phyloP scores from a whole-genome alignment of 2,888 invertebrate genomes.

The Drosophila merina region DNA sequence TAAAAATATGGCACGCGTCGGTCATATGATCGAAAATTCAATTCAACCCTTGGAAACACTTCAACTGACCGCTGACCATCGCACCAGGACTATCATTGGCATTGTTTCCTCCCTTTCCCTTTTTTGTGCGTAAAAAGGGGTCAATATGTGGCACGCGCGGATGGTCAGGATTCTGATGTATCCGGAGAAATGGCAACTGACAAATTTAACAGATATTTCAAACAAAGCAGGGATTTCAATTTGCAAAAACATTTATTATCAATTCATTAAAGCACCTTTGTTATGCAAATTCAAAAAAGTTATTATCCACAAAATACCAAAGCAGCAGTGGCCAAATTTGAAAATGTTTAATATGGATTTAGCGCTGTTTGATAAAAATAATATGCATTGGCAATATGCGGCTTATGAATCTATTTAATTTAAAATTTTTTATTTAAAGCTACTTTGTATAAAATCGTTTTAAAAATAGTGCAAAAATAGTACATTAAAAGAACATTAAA shows the following conservation, averaged over 20 bases:
- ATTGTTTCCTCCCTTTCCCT: slow-evolving; percentile 35
- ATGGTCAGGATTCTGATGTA: slow-evolving; percentile 25
- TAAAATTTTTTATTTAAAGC: too few relatives aligned
- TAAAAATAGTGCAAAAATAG: too few relatives aligned
- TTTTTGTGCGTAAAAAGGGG: slow-evolving; percentile 20
- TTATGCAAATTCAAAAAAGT: slow-evolving; percentile 50
- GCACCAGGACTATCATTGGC: slow-evolving; percentile 20
- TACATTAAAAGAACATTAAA: too few relatives aligned
- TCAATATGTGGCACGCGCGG: slow-evolving; percentile 44
- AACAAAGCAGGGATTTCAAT: slow-evolving; percentile 25
- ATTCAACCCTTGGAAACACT: slow-evolving; percentile 43
- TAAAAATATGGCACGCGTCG: slow-evolving; percentile 24
- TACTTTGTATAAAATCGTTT: too few relatives aligned
- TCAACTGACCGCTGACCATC: slow-evolving; percentile 40
- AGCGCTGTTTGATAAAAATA: background rate
- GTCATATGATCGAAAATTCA: slow-evolving; percentile 12
- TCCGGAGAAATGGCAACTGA: slow-evolving; percentile 16
- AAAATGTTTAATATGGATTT: background rate
- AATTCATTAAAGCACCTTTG: slow-evolving; percentile 47
- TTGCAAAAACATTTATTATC: slow-evolving; percentile 29
- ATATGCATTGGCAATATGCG: background rate
- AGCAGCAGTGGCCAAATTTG: background rate
- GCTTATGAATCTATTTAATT: background rate
- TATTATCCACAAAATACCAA: slow-evolving; percentile 14
- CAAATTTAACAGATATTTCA: slow-evolving; percentile 23